Conservation (phyloP, 2,888 invertebrate genomes). For the Agriopis marginaria region DNA sequence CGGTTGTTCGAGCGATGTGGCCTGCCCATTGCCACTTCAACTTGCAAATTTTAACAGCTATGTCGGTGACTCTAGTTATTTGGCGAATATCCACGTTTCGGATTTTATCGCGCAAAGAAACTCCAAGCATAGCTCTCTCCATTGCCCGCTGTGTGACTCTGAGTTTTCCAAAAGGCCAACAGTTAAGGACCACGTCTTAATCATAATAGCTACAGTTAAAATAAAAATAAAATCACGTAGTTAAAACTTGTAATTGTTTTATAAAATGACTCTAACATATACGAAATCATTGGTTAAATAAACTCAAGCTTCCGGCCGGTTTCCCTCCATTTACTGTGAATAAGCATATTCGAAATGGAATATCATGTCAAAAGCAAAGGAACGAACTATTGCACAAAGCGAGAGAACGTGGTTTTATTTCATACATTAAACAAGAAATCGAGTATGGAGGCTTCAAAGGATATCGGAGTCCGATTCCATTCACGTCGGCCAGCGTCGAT, state of each 20-base stretch:
- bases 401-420: conserved; percentile 30
- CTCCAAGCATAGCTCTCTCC: too few relatives aligned
- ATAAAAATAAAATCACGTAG: too few relatives aligned
- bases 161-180: too few relatives aligned
- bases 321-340: conserved; percentile 9
- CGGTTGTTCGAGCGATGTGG: too few relatives aligned
- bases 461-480: conserved; percentile 68
- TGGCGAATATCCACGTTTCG: too few relatives aligned
- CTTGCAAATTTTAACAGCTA: too few relatives aligned
- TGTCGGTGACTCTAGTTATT: too few relatives aligned
- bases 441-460: conserved; percentile 59
- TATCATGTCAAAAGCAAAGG: conserved; percentile 34
- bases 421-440: conserved; percentile 29
- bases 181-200: too few relatives aligned
- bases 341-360: conserved; percentile 3
- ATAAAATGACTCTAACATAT: not conserved
- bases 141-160: too few relatives aligned
- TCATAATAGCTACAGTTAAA: too few relatives aligned
- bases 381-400: conserved; percentile 44
- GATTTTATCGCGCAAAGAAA: too few relatives aligned
- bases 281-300: not conserved
- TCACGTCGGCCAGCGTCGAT: conserved; percentile 58
- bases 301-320: not conserved
- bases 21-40: too few relatives aligned
- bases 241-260: not conserved